phyloP scores from a whole-genome alignment of 2,888 invertebrate species.

The Congeria kusceri region DNA sequence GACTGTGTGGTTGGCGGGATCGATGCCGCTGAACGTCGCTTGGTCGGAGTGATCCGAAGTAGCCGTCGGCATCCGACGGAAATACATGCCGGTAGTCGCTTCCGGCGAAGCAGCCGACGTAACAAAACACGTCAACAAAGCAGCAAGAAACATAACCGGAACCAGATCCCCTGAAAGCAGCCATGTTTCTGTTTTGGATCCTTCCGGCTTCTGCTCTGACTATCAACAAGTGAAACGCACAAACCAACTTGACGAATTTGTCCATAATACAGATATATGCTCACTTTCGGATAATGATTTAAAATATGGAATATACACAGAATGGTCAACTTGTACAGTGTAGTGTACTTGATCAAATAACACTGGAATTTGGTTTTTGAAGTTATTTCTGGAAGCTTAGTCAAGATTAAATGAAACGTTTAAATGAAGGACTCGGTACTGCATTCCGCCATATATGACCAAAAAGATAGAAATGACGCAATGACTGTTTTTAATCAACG shows the following conservation, averaged over 20 bases:
- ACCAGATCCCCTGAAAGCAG: neutral
- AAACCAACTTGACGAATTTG: neutral
- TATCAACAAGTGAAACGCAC: neutral
- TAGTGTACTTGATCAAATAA: no score
- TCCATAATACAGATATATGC: neutral
- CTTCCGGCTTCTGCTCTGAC: neutral
- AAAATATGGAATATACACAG: no score
- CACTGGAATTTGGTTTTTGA: no score
- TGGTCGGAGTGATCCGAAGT: neutral
- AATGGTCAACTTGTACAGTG: no score
- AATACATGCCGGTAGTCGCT: neutral
- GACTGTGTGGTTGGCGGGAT: neutral
- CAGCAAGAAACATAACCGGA: neutral
- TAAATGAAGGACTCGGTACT: no score
- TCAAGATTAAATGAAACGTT: no score
- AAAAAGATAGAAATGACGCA: no score
- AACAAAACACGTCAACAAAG: constrained; percentile 1
- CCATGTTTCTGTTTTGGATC: neutral
- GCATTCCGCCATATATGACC: no score
- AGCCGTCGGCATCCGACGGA: neutral
- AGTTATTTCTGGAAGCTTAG: no score
- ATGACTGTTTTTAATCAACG: no score
- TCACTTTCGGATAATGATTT: no score
- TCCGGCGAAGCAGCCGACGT: constrained; percentile 1
- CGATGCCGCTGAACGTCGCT: neutral